A percentile compares a stretch with the other conserved stretches of the same genome.
Conservation (phyloP, 1,140 invertebrate species). For the Drosophila subpulchrella region DNA sequence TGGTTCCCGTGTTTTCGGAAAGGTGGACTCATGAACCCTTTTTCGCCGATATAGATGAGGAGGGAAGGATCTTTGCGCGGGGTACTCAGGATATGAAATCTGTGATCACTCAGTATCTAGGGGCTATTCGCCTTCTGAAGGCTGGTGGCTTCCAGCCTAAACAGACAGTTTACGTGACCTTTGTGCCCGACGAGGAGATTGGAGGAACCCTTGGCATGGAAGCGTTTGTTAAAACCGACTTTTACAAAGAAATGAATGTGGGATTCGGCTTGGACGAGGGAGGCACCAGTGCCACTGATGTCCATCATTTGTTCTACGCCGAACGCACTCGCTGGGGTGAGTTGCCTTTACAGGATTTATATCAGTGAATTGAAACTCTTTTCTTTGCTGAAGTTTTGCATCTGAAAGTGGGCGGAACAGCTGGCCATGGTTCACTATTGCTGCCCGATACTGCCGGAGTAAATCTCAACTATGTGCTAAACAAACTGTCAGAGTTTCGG, state of each 20-base stretch:
- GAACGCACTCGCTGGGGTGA: conserved; percentile 90
- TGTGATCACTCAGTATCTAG: conserved; percentile 85
- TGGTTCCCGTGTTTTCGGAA: conserved; percentile 91
- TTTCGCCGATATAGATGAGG: conserved; percentile 89
- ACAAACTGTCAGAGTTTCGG: conserved; percentile 91
- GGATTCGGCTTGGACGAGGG: conserved; percentile 96
- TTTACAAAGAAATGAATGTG: conserved; percentile 94
- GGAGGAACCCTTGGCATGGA: conserved; percentile 94
- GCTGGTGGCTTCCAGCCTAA: conserved; percentile 86
- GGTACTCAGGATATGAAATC: conserved; percentile 89
- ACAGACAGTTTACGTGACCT: conserved; percentile 91
- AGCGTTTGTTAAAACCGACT: conserved; percentile 90
- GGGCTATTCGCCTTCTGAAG: conserved; percentile 87
- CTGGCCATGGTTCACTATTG: conserved; percentile 95
- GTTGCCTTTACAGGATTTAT: not conserved
- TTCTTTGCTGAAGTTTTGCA: conserved; percentile 32
- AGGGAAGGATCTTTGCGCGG: conserved; percentile 92
- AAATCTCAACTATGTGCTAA: conserved; percentile 91
- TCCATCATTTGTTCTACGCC: conserved; percentile 90
- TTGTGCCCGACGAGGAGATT: conserved; percentile 97
- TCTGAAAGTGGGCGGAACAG: conserved; percentile 87
- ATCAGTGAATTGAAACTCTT: no score
- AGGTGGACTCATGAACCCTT: conserved; percentile 89
- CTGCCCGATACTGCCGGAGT: conserved; percentile 92
- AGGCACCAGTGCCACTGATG: conserved; percentile 87